These are phyloP conservation scores for Varecia variegata DNA, from an alignment of 2,797 vertebrate species.

Conservation along the genomic window DNA sequence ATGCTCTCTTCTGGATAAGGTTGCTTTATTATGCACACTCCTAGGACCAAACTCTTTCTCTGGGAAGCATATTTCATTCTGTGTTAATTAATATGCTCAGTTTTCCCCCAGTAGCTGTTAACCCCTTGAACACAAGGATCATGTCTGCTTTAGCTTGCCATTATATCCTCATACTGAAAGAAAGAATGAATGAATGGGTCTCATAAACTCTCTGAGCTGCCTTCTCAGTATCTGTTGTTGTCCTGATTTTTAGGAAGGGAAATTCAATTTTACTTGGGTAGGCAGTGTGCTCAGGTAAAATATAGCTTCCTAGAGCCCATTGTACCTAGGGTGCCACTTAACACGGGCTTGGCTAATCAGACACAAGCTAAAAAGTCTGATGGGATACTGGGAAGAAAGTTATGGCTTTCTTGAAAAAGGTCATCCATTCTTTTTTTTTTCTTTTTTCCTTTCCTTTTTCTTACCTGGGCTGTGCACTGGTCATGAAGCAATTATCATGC, in stretches of 20 bases:
- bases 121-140: background rate
- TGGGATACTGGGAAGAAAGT: background rate
- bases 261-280: background rate
- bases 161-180: background rate
- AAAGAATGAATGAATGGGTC: background rate
- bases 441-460: background rate
- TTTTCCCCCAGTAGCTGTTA: background rate
- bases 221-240: background rate
- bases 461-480: background rate
- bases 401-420: background rate
- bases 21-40: background rate
- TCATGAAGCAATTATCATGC: background rate
- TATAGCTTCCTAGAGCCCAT: background rate
- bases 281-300: background rate
- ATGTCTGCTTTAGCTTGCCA: background rate
- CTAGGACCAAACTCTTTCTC: background rate
- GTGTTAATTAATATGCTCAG: background rate
- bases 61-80: background rate
- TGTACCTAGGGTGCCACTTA: background rate
- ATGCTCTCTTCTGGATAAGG: background rate
- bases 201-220: background rate
- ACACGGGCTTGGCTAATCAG: background rate
- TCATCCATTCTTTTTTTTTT: background rate
- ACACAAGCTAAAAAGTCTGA: background rate
- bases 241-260: background rate